phyloP scores from a whole-genome alignment of 2,113 vertebrate genomes.

The Colius striatus region DNA sequence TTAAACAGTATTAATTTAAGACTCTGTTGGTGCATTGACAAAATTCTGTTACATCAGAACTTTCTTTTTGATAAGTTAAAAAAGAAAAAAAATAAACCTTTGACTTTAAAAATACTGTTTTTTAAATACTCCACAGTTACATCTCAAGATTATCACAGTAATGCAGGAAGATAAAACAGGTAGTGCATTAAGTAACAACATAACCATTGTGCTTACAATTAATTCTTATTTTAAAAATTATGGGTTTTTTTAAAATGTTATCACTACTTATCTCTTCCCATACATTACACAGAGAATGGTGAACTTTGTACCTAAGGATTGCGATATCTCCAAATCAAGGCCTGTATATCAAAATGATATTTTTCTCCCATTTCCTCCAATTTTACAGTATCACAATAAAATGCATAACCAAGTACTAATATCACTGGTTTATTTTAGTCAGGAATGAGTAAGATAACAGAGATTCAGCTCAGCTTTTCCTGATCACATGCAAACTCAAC shows the following conservation, averaged over 20 bases:
- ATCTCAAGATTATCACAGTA: neutral
- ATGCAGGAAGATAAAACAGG: neutral
- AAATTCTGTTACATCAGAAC: neutral
- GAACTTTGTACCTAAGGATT: neutral
- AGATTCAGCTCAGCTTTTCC: neutral
- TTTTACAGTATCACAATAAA: neutral
- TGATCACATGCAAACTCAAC: neutral
- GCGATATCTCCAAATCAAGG: neutral
- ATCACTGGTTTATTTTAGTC: neutral
- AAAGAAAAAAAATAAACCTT: neutral
- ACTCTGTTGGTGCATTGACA: neutral
- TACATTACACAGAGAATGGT: neutral
- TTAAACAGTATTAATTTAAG: neutral
- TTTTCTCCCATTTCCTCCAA: neutral
- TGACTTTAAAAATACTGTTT: neutral
- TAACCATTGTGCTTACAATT: neutral
- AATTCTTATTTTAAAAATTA: neutral
- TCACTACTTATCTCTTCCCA: neutral
- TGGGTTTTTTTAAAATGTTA: neutral
- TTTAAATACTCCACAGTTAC: neutral
- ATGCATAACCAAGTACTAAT: neutral
- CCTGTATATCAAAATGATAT: neutral
- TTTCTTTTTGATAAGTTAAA: neutral
- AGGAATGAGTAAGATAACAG: neutral
- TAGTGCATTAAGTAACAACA: neutral